Evolutionary conservation across 1,140 invertebrate species (phyloP), one percentile per base, ranked within the genome.

Genomic region (Homalodisca vitripennis): DNA sequence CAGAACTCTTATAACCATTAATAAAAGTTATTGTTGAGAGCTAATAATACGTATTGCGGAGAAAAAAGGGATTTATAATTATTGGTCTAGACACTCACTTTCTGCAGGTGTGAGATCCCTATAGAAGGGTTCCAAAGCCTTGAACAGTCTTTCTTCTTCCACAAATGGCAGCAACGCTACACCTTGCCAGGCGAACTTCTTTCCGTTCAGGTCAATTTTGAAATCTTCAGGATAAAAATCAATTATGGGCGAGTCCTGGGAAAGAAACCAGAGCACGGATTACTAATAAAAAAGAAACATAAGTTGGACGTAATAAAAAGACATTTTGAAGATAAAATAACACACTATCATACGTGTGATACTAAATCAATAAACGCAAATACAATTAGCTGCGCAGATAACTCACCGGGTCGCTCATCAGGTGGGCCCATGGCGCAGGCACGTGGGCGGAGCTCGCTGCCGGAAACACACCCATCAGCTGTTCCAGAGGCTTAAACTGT

Each of bases 221-320:
- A 99, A 99, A 78, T 99, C 94, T 78, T 89, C 90, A 0, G 98
- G 98, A 83, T 99, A 99, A 82, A 99, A 99, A 81, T 99, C 98
- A 73, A 99, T 98, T 53, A 99, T 99, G 0, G 92, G 81, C 0
- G 97, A 99, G 74, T 91, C 88, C 90, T 94, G 74, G 20, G 80
- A 80, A 76, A 67, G 73, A 32, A 62, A 13, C n/a, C n/a, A n/a
- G n/a, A n/a, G n/a, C n/a, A n/a, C 1, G 1, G 31, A 69, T 60
- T 22, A 57, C 27, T 66, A 47, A 1, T 22, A 32, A 47, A 66
- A 22, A 32, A 55, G 57, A 60, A 34, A 31, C 69, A 66, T 69
- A n/a, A 57, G 6, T 57, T 10, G 20, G 24, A 57, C 24, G n/a
- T n/a, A n/a, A n/a, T n/a, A n/a, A n/a, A n/a, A n/a, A n/a, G n/a